phyloP scores from a whole-genome alignment of 2,888 invertebrate genomes.

The Spialia ferax region DNA sequence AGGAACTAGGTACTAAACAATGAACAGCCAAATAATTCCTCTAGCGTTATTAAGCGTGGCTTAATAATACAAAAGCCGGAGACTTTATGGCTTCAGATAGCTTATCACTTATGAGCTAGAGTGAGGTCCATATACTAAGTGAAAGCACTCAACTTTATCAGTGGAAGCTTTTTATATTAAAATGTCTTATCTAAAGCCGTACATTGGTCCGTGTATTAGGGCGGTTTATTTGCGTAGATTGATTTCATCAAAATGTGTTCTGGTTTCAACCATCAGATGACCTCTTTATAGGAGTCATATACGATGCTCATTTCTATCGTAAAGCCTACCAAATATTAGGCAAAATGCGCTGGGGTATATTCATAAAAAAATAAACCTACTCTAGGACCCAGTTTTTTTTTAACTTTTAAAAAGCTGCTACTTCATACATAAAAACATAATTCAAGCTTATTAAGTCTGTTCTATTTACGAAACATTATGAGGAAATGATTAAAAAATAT shows the following conservation, averaged over 20 bases:
- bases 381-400: too few species aligned
- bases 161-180: constrained; percentile 50
- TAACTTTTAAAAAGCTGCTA: too few species aligned
- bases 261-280: not conserved
- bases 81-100: constrained; percentile 29
- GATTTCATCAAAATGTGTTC: not conserved
- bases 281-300: too few species aligned
- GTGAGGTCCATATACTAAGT: constrained; percentile 30
- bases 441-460: too few species aligned
- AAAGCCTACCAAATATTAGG: too few species aligned
- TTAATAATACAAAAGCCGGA: constrained; percentile 11
- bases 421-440: too few species aligned
- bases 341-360: too few species aligned
- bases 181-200: constrained; percentile 43
- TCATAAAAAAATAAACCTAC: too few species aligned
- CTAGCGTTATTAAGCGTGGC: constrained; percentile 1
- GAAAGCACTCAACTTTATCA: constrained; percentile 47
- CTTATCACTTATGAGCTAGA: constrained; percentile 23
- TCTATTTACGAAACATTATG: too few species aligned
- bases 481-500: too few species aligned
- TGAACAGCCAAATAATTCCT: constrained; percentile 15
- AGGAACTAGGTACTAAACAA: constrained; percentile 6
- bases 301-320: too few species aligned
- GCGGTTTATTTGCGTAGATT: not conserved
- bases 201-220: constrained; percentile 1